phyloP scores from a whole-genome alignment of 2,888 invertebrate species.

The Chloroclysta siterata region DNA sequence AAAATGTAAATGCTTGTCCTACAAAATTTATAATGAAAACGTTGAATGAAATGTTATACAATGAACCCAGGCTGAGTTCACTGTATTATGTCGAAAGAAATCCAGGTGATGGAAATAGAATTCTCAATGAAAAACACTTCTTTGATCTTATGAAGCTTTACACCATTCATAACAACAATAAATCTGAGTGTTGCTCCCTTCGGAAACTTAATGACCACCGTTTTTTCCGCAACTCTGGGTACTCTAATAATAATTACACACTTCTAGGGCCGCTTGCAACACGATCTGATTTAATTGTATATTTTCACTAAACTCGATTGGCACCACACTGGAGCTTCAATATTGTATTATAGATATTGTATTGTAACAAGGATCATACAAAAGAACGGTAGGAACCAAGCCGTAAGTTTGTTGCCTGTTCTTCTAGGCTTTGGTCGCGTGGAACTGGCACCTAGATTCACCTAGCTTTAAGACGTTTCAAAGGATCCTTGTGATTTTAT shows the following conservation, averaged over 20 bases:
- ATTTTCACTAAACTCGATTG: too few species aligned
- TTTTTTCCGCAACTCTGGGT: not conserved
- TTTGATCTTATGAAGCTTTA: constrained; percentile 12
- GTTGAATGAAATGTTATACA: not conserved
- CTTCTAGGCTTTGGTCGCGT: too few species aligned
- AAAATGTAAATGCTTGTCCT: not conserved
- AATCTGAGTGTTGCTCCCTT: not conserved
- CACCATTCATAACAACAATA: constrained; percentile 10
- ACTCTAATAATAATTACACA: not conserved
- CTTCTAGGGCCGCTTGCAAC: too few species aligned
- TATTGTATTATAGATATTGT: too few species aligned
- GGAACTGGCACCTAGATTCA: too few species aligned
- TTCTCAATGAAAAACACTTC: constrained; percentile 11
- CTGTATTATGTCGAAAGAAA: not conserved
- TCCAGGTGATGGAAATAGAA: not conserved
- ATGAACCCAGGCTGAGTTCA: constrained; percentile 1
- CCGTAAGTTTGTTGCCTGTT: too few species aligned
- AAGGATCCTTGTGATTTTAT: too few species aligned
- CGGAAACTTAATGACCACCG: not conserved
- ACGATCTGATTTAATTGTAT: too few species aligned
- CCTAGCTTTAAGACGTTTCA: too few species aligned
- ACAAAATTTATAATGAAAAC: not conserved
- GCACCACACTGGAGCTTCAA: too few species aligned
- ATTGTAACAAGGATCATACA: too few species aligned
- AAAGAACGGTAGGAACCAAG: too few species aligned